Base-by-base conservation (phyloP, 2,113 vertebrate genomes). In the Cepphus grylle region DNA sequence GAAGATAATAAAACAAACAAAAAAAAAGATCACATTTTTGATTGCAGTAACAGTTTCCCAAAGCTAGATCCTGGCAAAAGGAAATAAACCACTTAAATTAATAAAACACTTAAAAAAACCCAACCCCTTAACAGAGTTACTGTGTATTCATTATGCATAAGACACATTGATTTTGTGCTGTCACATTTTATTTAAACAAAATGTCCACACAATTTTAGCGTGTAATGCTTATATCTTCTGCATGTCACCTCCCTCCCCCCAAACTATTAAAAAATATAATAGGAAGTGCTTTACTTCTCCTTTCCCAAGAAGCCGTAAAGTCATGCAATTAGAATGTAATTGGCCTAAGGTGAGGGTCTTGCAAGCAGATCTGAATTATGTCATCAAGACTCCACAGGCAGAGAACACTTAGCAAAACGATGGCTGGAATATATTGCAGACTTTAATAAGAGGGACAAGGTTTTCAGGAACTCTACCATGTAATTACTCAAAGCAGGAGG, bases 351-450 rank as follows among this genome's bases (percentile, higher is more conserved):
- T 97, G 90, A 97, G 74, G 95, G 93, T 97, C 94, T 98, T 97
- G 95, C 91, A 96, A 96, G 71, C 87, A 96, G 96, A 96, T 88
- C 86, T 91, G 95, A 98, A 96, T 94, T 96, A 87, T 97, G 86
- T 97, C 97, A 97, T 97, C 97, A 97, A 91, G 87, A 89, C 79
- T 97, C 93, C 96, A 96, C 94, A 96, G 96, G 95, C 94, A 97
- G 82, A 83, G 83, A 97, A 88, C 23, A 82, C 55, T 96, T 92
- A 86, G 74, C 73, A 95, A 86, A 98, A 77, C 6, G 74, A 97
- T 74, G 73, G 66, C 81, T 95, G 69, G 81, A 93, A 96, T 89
- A 84, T 93, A 96, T 80, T 95, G 53, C 63, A 93, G 77, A 74
- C 77, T 97, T 97, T 97, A 97, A 97, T 97, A 97, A 95, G 65